Percentiles rank a stretch among this genome's conserved stretches.
These are phyloP conservation scores for Gymnocephalus cernua DNA, from an alignment of 2,113 vertebrate genomes.

Conservation along the genomic window DNA sequence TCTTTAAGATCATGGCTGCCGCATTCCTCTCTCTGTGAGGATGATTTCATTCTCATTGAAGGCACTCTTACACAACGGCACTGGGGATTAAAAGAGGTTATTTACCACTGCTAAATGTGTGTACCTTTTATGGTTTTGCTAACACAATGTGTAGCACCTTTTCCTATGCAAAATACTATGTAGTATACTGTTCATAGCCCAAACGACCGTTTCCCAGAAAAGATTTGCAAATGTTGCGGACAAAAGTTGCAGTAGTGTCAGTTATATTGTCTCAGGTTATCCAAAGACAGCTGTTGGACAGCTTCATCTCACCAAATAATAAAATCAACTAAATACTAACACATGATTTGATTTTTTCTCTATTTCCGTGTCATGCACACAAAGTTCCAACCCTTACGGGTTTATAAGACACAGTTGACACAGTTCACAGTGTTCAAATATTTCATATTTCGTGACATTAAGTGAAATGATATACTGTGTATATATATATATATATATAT, in stretches of 20 bases:
- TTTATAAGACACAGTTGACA: too few species aligned
- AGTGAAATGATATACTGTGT: too few species aligned
- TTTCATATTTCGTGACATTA: too few species aligned
- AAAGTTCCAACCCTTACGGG: too few species aligned
- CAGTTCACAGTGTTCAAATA: too few species aligned
- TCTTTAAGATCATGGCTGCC: conserved; percentile 66
- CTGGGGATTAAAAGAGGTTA: conserved; percentile 40
- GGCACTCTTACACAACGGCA: background rate
- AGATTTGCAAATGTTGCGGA: conserved; percentile 3
- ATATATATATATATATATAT: too few species aligned
- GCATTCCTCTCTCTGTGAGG: conserved; percentile 53
- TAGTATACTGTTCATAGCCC: background rate
- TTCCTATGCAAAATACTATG: conserved; percentile 3
- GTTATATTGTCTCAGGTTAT: background rate
- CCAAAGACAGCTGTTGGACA: background rate
- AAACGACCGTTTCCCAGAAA: background rate
- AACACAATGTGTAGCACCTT: background rate
- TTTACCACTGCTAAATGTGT: conserved; percentile 50
- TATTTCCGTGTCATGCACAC: too few species aligned
- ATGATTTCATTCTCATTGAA: conserved; percentile 47
- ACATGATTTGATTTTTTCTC: too few species aligned
- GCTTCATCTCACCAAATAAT: background rate
- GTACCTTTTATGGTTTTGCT: conserved; percentile 17
- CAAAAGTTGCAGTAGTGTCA: background rate
- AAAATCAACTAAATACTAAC: background rate